Evolutionary conservation across 1,140 invertebrate genomes (phyloP).

Genomic region (Drosophila watanabei): DNA sequence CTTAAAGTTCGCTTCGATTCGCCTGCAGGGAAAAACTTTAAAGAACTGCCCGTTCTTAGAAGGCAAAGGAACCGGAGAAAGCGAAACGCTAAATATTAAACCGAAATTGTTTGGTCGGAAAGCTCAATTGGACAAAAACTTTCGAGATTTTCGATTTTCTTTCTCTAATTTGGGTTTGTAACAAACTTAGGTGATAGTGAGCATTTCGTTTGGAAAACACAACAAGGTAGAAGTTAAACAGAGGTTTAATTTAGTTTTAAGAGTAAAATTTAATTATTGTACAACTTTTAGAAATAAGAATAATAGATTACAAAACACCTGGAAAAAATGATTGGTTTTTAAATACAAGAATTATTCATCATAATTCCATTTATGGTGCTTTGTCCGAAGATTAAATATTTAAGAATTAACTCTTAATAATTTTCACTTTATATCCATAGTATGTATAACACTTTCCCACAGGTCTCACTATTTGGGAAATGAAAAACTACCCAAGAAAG

Average conservation of each 20-base stretch:
- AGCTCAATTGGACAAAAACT: neutral
- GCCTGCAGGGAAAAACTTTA: slow-evolving; percentile 4
- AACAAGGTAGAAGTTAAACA: too few species aligned
- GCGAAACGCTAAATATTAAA: neutral
- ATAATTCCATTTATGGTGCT: neutral
- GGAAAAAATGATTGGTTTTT: neutral
- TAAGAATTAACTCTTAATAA: neutral
- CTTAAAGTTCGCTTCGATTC: slow-evolving; percentile 24
- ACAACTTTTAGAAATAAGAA: neutral
- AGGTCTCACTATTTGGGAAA: neutral
- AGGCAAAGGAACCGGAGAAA: neutral
- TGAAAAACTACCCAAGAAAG: neutral
- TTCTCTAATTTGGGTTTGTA: neutral
- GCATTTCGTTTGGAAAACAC: neutral
- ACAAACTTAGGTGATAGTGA: neutral
- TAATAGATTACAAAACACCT: neutral
- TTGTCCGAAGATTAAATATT: neutral
- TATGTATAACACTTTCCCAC: neutral
- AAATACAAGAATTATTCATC: neutral
- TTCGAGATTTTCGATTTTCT: neutral
- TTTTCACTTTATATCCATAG: neutral
- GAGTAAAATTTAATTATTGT: neutral
- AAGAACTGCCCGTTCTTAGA: neutral
- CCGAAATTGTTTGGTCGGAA: neutral
- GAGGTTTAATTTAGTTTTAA: too few species aligned